Evolutionary conservation across 2,797 vertebrate species (phyloP), one percentile per base, ranked within the genome.

Genomic region (Cichlasoma orientale): DNA sequence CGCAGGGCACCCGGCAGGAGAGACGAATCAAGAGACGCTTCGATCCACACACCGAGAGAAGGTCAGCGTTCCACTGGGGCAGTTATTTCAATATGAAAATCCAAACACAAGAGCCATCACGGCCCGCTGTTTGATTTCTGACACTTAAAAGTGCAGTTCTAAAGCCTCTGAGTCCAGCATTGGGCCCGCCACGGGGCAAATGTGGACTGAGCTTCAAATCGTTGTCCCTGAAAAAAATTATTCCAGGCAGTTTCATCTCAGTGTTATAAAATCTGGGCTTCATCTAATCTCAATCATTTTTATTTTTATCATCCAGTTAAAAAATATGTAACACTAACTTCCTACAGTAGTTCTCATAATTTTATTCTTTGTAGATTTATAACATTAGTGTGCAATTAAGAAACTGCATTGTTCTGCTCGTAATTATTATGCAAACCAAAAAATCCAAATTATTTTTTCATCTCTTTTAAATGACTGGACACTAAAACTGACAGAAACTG

Each of bases 31-130:
- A 88, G 79, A 75, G 75, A 47, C 53, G 72, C 57, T 83, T 89
- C 78, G 31, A 86, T 92, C 85, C 47, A 3, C 76, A 19, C 23
- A 3, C 55, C 3, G 68, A 74, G 74, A 18, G 54, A 83, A 87
- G 88, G 87, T 90, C 75, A 21, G 9, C 16, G 12, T 58, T 86
- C 70, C 74, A 6, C 47, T 1, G 5, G 54, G 75, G 81, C 58
- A 58, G 63, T 81, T 90, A 82, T 86, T 88, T 86, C 61, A 36
- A 82, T 77, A 82, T 77, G 84, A 93, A 88, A 89, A 88, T 85
- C 74, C 36, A 52, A 78, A 84, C 72, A 55, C n/a, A 2, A 38
- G 76, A 73, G 54, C 71, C 68, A n/a, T 38, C 44, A 5, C 14
- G 14, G 56, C 38, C 52, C 13, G 3, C 19, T 1, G 79, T 69